Percentiles rank a stretch among this genome's conserved stretches.
Conservation (phyloP, 2,113 vertebrate species). For the Meles meles region DNA sequence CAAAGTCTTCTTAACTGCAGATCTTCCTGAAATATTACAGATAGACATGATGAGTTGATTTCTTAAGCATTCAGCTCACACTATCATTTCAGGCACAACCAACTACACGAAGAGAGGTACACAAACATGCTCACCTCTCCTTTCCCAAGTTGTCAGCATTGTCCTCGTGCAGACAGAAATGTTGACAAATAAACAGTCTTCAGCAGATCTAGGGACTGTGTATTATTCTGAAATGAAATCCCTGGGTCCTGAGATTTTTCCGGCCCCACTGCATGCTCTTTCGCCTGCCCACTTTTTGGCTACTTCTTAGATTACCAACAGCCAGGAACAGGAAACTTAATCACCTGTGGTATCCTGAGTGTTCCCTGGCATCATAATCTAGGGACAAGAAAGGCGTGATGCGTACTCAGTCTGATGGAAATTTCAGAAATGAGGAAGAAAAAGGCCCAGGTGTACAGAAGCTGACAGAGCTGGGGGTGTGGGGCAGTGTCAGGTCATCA, state of each 20-base stretch:
- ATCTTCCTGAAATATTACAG: neutral
- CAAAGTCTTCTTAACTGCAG: neutral
- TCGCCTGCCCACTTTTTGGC: neutral
- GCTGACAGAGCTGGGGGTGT: neutral
- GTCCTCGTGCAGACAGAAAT: neutral
- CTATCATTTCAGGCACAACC: neutral
- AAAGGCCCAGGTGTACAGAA: neutral
- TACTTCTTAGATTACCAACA: constrained; percentile 22
- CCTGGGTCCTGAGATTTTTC: neutral
- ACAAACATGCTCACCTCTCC: neutral
- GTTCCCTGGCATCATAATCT: neutral
- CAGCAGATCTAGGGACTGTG: neutral
- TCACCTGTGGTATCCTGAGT: neutral
- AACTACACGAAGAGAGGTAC: neutral
- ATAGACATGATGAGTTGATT: neutral
- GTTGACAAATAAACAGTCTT: neutral
- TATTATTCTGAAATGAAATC: neutral
- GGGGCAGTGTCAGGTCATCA: neutral
- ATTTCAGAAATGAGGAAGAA: constrained; percentile 21
- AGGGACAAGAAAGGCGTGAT: neutral
- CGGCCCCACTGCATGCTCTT: neutral
- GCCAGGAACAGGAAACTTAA: neutral
- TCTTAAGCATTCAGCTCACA: neutral
- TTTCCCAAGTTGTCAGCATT: neutral
- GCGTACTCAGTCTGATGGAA: neutral